These are phyloP conservation scores for Mechanitis messenoides DNA, from an alignment of 2,888 invertebrate genomes.

Conservation along the genomic window DNA sequence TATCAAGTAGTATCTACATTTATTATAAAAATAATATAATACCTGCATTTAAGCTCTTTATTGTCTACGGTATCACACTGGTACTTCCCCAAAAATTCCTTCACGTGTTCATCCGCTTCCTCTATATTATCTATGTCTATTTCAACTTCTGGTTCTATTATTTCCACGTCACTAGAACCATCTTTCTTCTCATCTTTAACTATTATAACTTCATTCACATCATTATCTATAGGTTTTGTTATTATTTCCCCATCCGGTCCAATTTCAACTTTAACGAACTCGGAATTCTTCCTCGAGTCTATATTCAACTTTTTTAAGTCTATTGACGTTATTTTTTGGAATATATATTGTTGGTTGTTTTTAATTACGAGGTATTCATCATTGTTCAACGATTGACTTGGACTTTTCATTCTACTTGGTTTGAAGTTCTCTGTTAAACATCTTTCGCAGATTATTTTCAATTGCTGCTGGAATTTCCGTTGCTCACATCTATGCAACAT, in stretches of 20 bases:
- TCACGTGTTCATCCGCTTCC: constrained; percentile 64
- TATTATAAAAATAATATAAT: background rate
- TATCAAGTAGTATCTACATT: no score
- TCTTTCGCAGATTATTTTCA: constrained; percentile 61
- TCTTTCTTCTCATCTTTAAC: constrained; percentile 43
- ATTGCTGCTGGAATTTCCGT: constrained; percentile 51
- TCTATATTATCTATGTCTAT: constrained; percentile 66
- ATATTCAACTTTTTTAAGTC: constrained; percentile 30
- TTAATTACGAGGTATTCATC: constrained; percentile 66
- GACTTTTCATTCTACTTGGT: constrained; percentile 54
- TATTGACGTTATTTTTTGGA: constrained; percentile 52
- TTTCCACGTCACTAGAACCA: constrained; percentile 62
- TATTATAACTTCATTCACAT: constrained; percentile 43
- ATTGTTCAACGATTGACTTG: constrained; percentile 53
- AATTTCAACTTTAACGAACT: constrained; percentile 64
- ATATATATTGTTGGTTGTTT: constrained; percentile 69
- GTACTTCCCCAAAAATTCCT: constrained; percentile 64
- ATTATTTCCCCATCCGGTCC: constrained; percentile 65
- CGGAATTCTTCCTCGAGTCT: constrained; percentile 24
- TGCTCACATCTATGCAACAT: constrained; percentile 58
- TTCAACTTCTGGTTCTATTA: constrained; percentile 55
- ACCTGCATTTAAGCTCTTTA: constrained; percentile 65
- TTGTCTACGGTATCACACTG: constrained; percentile 38
- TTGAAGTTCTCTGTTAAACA: constrained; percentile 60
- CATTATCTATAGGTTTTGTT: constrained; percentile 50